These are phyloP conservation scores for Patiria pectinifera DNA, from an alignment of 53 echinoderm and acorn worm genomes.

Conservation along the genomic window DNA sequence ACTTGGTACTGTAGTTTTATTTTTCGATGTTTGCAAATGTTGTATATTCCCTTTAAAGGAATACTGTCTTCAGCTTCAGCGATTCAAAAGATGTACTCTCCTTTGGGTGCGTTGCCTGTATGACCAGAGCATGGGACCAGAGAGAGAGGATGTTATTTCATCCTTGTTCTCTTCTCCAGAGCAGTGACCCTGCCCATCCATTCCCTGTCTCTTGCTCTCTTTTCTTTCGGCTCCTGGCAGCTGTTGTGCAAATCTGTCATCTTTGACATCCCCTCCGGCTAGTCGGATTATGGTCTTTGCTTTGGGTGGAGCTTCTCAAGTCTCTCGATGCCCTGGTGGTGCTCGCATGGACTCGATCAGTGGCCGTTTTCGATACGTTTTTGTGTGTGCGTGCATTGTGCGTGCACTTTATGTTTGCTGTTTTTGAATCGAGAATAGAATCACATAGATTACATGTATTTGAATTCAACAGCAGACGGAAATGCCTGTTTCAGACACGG, in stretches of 20 bases:
- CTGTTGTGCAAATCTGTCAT: slow-evolving; percentile 11
- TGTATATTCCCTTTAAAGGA: no score
- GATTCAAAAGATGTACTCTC: not conserved
- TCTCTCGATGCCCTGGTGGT: not conserved
- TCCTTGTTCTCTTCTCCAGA: slow-evolving; percentile 22
- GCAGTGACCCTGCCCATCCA: slow-evolving; percentile 6
- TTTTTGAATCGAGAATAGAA: no score
- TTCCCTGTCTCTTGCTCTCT: not conserved
- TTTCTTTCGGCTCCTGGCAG: not conserved
- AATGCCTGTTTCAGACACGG: no score
- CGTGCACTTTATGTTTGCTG: not conserved
- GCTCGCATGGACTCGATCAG: not conserved
- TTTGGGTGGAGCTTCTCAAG: not conserved
- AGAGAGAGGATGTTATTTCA: slow-evolving; percentile 48
- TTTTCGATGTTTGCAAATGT: no score
- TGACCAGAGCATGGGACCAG: no score
- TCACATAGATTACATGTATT: no score
- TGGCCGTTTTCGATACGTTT: not conserved
- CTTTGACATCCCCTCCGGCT: not conserved
- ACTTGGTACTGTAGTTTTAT: no score
- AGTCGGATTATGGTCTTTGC: not conserved
- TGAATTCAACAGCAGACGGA: no score
- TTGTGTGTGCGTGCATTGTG: not conserved
- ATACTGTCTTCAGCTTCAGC: not conserved
- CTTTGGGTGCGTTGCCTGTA: slow-evolving; percentile 16